Conservation (phyloP, 2,888 invertebrate genomes). For the Bombyx huttoni region DNA sequence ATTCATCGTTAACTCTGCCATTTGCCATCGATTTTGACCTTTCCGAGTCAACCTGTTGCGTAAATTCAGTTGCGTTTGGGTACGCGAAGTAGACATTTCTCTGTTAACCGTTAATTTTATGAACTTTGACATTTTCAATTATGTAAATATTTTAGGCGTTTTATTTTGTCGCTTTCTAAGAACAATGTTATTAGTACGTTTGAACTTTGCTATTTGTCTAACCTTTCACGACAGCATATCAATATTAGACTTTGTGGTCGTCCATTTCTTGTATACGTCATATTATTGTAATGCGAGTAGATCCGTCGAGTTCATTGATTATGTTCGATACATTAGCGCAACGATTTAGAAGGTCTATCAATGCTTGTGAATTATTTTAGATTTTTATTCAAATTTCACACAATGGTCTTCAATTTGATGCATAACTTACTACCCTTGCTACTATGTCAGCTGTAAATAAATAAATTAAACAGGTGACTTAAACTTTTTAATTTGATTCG, state of each 20-base stretch:
- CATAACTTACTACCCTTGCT: too few relatives aligned
- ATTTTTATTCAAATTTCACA: too few relatives aligned
- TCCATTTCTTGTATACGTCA: not conserved
- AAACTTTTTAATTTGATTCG: not conserved
- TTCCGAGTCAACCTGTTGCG: slow-evolving; percentile 40
- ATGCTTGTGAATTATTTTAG: too few relatives aligned
- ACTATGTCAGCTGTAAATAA: too few relatives aligned
- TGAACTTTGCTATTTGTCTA: not conserved
- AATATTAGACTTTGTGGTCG: not conserved
- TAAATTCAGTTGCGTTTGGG: slow-evolving; percentile 15
- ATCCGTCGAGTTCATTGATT: too few relatives aligned
- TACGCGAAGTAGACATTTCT: slow-evolving; percentile 13
- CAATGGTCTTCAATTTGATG: too few relatives aligned
- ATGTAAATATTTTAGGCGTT: slow-evolving; percentile 1
- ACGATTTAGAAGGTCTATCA: too few relatives aligned
- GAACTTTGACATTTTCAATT: slow-evolving; percentile 21
- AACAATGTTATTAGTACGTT: not conserved
- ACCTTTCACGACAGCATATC: not conserved
- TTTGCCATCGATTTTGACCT: slow-evolving; percentile 54
- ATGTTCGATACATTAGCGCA: too few relatives aligned
- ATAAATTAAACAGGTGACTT: too few relatives aligned
- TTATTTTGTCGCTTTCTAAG: not conserved
- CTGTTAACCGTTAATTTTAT: slow-evolving; percentile 9
- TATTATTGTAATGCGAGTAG: not conserved
- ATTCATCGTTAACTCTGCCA: slow-evolving; percentile 48